Base-by-base conservation (phyloP, 92 coral and sea anemone genomes). In the Phenganax subtilis region DNA sequence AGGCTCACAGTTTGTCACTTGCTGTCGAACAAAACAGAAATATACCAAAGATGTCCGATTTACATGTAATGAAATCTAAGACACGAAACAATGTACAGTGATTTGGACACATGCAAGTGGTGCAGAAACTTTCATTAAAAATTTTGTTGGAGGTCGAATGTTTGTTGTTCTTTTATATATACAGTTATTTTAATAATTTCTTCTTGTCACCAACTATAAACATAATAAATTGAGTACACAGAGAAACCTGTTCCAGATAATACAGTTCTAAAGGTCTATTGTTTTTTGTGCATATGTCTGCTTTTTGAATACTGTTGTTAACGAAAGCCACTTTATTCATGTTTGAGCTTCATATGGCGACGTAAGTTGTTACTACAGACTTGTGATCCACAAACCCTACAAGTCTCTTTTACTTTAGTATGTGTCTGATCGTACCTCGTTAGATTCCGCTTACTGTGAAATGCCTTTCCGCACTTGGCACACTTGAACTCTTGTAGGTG, bases 51-150 rank as follows among this genome's bases (percentile, higher is more conserved):
- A 86, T 74, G 52, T 86, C 89, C 11, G 87, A 74, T 10, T 57
- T 72, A 9, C 87, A 86, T 75, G 78, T 65, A 6, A 86, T 83
- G 89, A 86, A 83, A 58, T 86, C 89, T 12, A 86, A 86, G 68
- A 83, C 86, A 55, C 82, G 76, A 61, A 60, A 81, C 57, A 20
- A 20, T 20, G 25, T 20, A 20, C 25, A 20, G 25, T 20, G 25
- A 20, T 20, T 20, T 20, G 25, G 25, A 20, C 25, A 20, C 25
- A 20, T 20, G 25, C 25, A 20, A 20, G 25, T 20, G 25, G 25
- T 20, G 25, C 25, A 20, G 25, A 20, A 20, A 20, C 25, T 20
- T 20, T 20, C 25, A 20, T 20, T 20, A 20, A 20, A 20, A 20
- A 20, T 20, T 20, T 20, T 20, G 25, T 20, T 20, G 25, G 25